phyloP scores from a whole-genome alignment of 2,113 vertebrate species.

The Podarcis cretensis region DNA sequence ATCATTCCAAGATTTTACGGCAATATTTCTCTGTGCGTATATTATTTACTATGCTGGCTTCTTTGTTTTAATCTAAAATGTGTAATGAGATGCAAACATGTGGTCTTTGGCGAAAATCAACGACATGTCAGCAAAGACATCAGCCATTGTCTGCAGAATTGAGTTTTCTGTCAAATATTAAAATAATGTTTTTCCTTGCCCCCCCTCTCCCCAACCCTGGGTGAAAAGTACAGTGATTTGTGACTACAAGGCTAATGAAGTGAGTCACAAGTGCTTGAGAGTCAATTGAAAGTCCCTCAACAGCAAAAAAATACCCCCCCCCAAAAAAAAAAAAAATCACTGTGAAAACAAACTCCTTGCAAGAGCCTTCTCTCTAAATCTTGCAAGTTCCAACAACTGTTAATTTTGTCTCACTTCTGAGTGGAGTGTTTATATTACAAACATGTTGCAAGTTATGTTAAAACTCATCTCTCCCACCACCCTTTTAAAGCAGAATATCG shows the following conservation, averaged over 20 bases:
- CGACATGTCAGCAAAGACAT: neutral
- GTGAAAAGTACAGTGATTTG: constrained; percentile 30
- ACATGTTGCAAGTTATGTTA: constrained; percentile 50
- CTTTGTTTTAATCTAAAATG: constrained; percentile 6
- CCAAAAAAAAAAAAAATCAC: neutral
- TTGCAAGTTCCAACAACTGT: constrained; percentile 55
- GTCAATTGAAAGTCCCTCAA: constrained; percentile 33
- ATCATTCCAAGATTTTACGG: neutral
- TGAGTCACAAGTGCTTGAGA: neutral
- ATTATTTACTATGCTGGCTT: neutral
- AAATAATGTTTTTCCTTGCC: constrained; percentile 21
- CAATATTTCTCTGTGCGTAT: constrained; percentile 37
- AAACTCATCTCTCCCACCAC: constrained; percentile 15
- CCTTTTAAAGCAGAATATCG: constrained; percentile 30
- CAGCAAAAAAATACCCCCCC: constrained; percentile 23
- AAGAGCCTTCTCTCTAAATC: constrained; percentile 40
- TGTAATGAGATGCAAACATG: neutral
- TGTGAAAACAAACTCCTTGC: constrained; percentile 39
- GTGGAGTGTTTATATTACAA: constrained; percentile 55
- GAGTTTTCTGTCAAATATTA: neutral
- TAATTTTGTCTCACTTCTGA: constrained; percentile 51
- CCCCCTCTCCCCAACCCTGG: neutral
- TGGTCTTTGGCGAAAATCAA: constrained; percentile 2
- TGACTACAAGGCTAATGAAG: constrained; percentile 3
- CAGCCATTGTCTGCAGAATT: constrained; percentile 2